Evolutionary conservation across 2,113 vertebrate species (phyloP).

Genomic region (Notothenia rossii): DNA sequence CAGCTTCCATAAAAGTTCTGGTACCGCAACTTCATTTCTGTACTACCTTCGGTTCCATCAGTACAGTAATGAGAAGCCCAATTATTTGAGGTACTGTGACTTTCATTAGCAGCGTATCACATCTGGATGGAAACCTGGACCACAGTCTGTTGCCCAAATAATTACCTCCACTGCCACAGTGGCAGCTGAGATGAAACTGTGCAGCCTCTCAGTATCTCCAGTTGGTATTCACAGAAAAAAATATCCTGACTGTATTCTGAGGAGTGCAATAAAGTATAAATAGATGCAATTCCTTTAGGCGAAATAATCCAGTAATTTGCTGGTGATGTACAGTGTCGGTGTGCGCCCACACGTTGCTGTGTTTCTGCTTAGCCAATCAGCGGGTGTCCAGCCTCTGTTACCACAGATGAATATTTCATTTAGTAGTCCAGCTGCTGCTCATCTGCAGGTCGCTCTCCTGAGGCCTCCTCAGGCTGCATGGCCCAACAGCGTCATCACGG

Average conservation of each 20-base stretch:
- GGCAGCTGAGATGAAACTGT: background rate
- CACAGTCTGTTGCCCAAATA: background rate
- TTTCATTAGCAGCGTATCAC: too few species aligned
- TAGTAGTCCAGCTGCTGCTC: conserved; percentile 71
- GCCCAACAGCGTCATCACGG: conserved; percentile 50
- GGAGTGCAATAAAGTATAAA: background rate
- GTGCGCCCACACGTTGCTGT: background rate
- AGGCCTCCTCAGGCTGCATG: conserved; percentile 50
- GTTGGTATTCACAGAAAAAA: background rate
- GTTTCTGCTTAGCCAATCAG: conserved; percentile 29
- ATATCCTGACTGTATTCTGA: background rate
- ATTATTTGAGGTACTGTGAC: too few species aligned
- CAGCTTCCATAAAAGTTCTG: background rate
- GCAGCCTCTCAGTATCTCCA: background rate
- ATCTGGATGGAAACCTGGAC: too few species aligned
- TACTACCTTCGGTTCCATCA: background rate
- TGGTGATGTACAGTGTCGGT: background rate
- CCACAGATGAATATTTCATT: conserved; percentile 72
- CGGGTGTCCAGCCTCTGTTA: conserved; percentile 55
- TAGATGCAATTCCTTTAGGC: background rate
- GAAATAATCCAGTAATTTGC: background rate
- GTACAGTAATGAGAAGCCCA: background rate
- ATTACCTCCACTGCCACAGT: background rate
- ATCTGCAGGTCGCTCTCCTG: conserved; percentile 56
- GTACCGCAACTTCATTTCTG: background rate